phyloP scores from a whole-genome alignment of 2,113 vertebrate species.

The Dicerorhinus sumatrensis region DNA sequence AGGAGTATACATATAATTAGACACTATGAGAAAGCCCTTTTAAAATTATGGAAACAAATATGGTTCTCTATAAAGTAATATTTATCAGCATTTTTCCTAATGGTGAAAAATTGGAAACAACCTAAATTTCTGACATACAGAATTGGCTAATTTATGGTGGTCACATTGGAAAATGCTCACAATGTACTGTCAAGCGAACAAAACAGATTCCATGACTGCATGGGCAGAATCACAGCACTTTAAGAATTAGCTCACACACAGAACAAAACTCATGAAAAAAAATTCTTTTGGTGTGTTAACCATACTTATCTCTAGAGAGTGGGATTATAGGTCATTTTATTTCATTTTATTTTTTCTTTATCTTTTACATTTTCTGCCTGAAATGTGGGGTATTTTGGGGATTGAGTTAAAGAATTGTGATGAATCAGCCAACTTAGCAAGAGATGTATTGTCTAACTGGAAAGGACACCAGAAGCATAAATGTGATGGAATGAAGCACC shows the following conservation, averaged over 20 bases:
- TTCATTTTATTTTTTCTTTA: neutral
- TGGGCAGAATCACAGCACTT: neutral
- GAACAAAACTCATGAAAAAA: neutral
- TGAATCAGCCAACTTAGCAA: neutral
- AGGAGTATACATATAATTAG: neutral
- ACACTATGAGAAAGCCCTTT: neutral
- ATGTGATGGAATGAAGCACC: neutral
- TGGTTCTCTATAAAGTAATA: neutral
- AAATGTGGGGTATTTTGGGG: neutral
- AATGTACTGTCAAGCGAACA: neutral
- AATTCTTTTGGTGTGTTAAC: neutral
- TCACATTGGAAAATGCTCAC: neutral
- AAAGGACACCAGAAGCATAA: neutral
- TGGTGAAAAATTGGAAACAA: conserved; percentile 32
- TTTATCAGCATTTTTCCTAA: conserved; percentile 48
- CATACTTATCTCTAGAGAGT: neutral
- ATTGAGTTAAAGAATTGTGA: neutral
- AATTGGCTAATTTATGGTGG: conserved; percentile 31
- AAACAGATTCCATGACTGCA: neutral
- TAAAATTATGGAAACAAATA: conserved; percentile 16
- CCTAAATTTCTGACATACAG: neutral
- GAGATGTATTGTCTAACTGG: neutral
- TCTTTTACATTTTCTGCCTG: neutral
- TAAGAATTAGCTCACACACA: neutral
- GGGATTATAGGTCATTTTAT: neutral